A percentile compares a stretch with the other conserved stretches of the same genome.
These are phyloP conservation scores for Rhopilema esculentum DNA, from an alignment of 30 jellyfish, hydroid and myxozoan species.

Conservation along the genomic window DNA sequence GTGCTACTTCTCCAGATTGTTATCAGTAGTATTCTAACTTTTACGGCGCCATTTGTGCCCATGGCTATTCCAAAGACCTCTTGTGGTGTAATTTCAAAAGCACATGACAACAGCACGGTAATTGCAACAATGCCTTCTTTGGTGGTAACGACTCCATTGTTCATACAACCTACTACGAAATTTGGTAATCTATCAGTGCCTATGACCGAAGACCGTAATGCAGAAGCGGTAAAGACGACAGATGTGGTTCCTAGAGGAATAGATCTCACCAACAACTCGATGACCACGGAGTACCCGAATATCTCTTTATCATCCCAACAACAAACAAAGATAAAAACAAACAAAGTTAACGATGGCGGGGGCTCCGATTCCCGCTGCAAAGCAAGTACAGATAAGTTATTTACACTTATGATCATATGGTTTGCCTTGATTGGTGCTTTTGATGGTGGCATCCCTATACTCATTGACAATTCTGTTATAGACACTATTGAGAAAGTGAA, in stretches of 20 bases:
- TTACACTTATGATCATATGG: conserved; percentile 58
- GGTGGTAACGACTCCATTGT: neutral
- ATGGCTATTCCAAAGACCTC: neutral
- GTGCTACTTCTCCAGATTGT: conserved; percentile 42
- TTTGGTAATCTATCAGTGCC: neutral
- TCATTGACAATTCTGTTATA: conserved; percentile 65
- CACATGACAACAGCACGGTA: neutral
- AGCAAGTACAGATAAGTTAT: conserved; percentile 5
- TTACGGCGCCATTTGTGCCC: conserved; percentile 82
- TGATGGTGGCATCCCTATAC: conserved; percentile 78
- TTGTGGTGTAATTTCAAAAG: neutral
- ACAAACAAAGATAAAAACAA: neutral
- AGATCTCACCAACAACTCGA: neutral
- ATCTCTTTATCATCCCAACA: conserved; percentile 4
- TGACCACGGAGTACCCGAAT: neutral
- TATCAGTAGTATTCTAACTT: conserved; percentile 45
- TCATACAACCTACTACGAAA: neutral
- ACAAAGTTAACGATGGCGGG: too few species aligned
- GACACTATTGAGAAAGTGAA: conserved; percentile 41
- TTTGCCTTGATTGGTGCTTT: conserved; percentile 63
- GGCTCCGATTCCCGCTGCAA: neutral
- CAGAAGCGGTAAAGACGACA: conserved; percentile 16
- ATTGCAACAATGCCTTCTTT: neutral
- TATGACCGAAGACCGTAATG: conserved; percentile 10
- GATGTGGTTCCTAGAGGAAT: too few species aligned